Evolutionary conservation across 1,140 invertebrate species (phyloP), one percentile per base, ranked within the genome.

Genomic region (Pseudomyrmex gracilis): DNA sequence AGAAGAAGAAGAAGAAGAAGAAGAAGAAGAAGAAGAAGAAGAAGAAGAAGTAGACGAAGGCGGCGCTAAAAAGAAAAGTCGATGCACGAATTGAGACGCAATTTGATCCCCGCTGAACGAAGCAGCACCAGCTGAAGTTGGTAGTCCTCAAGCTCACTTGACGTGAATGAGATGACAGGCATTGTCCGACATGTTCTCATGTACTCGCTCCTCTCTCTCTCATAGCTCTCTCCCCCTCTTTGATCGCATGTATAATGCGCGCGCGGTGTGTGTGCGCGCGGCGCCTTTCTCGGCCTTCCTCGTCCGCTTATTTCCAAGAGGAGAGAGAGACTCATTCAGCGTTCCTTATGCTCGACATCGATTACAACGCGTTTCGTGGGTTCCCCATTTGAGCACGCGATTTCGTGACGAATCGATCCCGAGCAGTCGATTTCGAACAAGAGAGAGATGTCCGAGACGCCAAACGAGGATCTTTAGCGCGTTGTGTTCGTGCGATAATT

Each of bases 131-230:
- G 87, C 90, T 85, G 84, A 91, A 93, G 89, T 92, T 90, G 88
- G 92, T 93, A 92, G 91, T 92, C 91, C 78, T 91, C 84, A 86
- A 87, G 86, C 71, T 86, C 84, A 74, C 84, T 92, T 93, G 92
- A 93, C 91, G 85, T 93, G 93, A 93, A 93, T 93, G 90, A 93
- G 91, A 91, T 92, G 93, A 93, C 93, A 93, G 90, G 80, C 85
- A 93, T 93, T 93, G 92, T 93, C 91, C 92, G 84, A 76, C 85
- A 85, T 89, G 90, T 90, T 92, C 90, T 90, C 90, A 87, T 91
- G 90, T 88, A 90, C 87, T 86, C 89, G 85, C 85, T 34, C 34
- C 34, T 34, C 7, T 34, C 34, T 34, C 34, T 34, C 34, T 34
- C n/a, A n/a, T n/a, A n/a, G 85, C 83, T 88, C 89, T 89, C 88